Base-by-base conservation (phyloP, 2,888 invertebrate species). In the Diplolepis rosae region DNA sequence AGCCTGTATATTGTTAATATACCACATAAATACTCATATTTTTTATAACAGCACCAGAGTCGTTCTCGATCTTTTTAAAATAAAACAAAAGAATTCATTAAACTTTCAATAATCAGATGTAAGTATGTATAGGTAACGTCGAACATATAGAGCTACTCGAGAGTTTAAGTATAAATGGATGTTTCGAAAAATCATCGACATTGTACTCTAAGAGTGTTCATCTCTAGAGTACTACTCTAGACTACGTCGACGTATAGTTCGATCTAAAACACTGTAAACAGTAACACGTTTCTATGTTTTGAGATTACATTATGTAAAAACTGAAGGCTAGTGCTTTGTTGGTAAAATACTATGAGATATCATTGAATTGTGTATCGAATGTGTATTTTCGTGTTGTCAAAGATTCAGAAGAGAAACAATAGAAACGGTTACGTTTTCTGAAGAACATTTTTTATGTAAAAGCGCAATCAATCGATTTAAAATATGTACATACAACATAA, bases 1-100 rank as follows among this genome's bases (percentile, higher is more conserved):
- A 83, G 83, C 80, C 77, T 88, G 87, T 88, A 88, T 87, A 87
- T 88, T 87, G 83, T 87, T 87, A 87, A 86, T 87, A 85, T 86
- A 86, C 84, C 82, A 85, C 84, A 85, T 86, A 84, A 88, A 88
- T 88, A 87, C 85, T 87, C 86, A 86, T 85, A 84, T 84, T 85
- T 87, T 82, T 83, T 87, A 86, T 82, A 83, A 79, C 81, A 80
- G 76, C 73, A 70, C 72, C 73, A 79, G 74, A 78, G 68, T 78
- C 74, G 80, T 78, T 73, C 69, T 74, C 72, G 76, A 74, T 72
- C 48, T 75, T 68, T 32, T 7, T 2, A 15, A 30, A 13, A n/a
- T n/a, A 24, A 61, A 35, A n/a, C 28, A 52, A 52, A 52, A 52
- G n/a, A 27, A 27, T 27, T 27, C 27, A 28, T 52, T 52, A 28